phyloP scores from a whole-genome alignment of 2,888 invertebrate species.

The Busseola fusca region DNA sequence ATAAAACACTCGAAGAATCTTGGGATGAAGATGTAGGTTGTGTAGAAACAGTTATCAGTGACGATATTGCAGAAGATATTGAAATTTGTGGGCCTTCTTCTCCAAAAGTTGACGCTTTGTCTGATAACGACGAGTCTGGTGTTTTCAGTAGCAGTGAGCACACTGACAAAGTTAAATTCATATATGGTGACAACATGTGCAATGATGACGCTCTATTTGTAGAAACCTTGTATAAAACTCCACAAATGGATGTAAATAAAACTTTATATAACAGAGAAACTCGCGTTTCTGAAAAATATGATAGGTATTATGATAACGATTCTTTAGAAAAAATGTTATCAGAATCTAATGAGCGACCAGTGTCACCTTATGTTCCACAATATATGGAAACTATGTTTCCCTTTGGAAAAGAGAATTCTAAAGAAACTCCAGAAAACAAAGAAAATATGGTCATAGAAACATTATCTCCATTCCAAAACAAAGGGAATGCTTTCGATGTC shows the following conservation, averaged over 20 bases:
- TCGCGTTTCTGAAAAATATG: constrained; percentile 47
- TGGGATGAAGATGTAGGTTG: constrained; percentile 86
- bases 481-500: constrained; percentile 52
- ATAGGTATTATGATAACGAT: constrained; percentile 68
- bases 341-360: constrained; percentile 65
- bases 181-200: constrained; percentile 78
- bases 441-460: constrained; percentile 65
- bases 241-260: constrained; percentile 81
- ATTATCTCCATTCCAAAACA: constrained; percentile 53
- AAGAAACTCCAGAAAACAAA: constrained; percentile 65
- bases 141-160: constrained; percentile 67
- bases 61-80: constrained; percentile 81
- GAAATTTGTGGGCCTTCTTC: constrained; percentile 72
- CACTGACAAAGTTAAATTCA: constrained; percentile 73
- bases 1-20: constrained; percentile 71
- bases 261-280: constrained; percentile 67
- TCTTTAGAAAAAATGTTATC: constrained; percentile 72
- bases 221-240: constrained; percentile 79
- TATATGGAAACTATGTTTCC: constrained; percentile 54
- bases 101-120: constrained; percentile 65
- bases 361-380: constrained; percentile 56
- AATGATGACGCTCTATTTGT: constrained; percentile 75
- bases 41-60: constrained; percentile 84
- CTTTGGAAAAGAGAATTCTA: constrained; percentile 47
- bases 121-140: constrained; percentile 63